Evolutionary conservation across 2,888 invertebrate species (phyloP).

Genomic region (Xestia ashworthii): DNA sequence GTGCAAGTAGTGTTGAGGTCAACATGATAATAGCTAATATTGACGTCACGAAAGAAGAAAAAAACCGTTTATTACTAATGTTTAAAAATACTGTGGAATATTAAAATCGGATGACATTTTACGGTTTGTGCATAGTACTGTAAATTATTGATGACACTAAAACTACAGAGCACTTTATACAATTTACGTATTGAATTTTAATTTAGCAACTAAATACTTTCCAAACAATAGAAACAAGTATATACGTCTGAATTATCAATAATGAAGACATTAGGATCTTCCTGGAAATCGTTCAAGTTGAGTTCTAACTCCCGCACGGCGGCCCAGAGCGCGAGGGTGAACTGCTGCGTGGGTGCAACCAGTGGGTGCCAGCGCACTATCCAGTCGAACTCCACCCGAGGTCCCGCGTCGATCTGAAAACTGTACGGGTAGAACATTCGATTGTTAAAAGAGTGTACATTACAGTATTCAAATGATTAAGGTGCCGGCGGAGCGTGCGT

Average conservation of each 20-base stretch:
- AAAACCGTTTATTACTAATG: background rate
- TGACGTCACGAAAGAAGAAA: background rate
- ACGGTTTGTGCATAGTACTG: background rate
- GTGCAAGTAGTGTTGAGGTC: background rate
- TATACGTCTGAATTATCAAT: slow-evolving; percentile 77
- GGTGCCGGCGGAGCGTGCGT: too few species aligned
- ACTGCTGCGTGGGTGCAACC: slow-evolving; percentile 71
- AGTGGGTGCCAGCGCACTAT: slow-evolving; percentile 76
- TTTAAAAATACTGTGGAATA: background rate
- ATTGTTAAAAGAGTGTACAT: background rate
- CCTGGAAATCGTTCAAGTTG: slow-evolving; percentile 73
- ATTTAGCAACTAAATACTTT: background rate
- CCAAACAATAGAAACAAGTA: background rate
- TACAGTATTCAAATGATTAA: too few species aligned
- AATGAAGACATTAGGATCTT: slow-evolving; percentile 75
- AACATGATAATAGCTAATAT: background rate
- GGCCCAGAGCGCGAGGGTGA: slow-evolving; percentile 77
- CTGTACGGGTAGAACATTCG: slow-evolving; percentile 53
- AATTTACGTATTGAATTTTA: background rate
- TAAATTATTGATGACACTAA: background rate
- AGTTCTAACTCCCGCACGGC: slow-evolving; percentile 74
- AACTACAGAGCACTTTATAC: background rate
- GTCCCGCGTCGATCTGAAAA: slow-evolving; percentile 66
- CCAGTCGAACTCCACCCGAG: slow-evolving; percentile 70
- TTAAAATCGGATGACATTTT: background rate